Evolutionary conservation across 2,888 invertebrate genomes (phyloP), one percentile per base, ranked within the genome.

Genomic region (Helobdella robusta): DNA sequence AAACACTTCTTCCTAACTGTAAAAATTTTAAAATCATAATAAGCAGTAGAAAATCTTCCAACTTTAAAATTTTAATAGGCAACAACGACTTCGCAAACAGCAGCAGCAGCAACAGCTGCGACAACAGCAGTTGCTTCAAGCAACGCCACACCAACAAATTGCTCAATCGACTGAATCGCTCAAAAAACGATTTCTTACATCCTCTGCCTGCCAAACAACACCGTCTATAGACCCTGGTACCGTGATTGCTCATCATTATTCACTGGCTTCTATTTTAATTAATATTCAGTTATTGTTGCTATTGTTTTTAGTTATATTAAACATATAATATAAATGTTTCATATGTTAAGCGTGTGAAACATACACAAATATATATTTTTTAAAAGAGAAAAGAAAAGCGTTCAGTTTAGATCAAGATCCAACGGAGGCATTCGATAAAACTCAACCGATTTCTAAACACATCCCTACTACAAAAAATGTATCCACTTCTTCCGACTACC

Each of bases 171-270:
- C 36, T n/a, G 46, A 61, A 5, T 25, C 30, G 40, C 44, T 61
- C 61, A 61, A 61, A 46, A 61, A 61, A 30, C 8, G 23, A 30
- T 40, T 61, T n/a, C n/a, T n/a, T 25, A 48, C 61, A 28, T 5
- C 61, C 2, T 40, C 61, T n/a, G 61, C 25, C 18, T 36, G 40
- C 3, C 61, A 61, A 61, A 61, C 61, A 25, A 61, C 61, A 1
- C 61, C 61, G 1, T 36, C 61, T 30, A 61, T 61, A 11, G 46
- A 61, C 3, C 23, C 61, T 28, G 61, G 48, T 46, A 46, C 25
- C 54, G 32, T 30, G 4, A n/a, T n/a, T n/a, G n/a, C n/a, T n/a
- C n/a, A n/a, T n/a, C n/a, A n/a, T n/a, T n/a, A n/a, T n/a, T n/a
- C n/a, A n/a, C n/a, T n/a, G n/a, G n/a, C n/a, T n/a, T n/a, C n/a